Percentiles rank a stretch among this genome's conserved stretches.
phyloP scores from a whole-genome alignment of 92 coral and sea anemone species.

The Epizoanthus stellaris region DNA sequence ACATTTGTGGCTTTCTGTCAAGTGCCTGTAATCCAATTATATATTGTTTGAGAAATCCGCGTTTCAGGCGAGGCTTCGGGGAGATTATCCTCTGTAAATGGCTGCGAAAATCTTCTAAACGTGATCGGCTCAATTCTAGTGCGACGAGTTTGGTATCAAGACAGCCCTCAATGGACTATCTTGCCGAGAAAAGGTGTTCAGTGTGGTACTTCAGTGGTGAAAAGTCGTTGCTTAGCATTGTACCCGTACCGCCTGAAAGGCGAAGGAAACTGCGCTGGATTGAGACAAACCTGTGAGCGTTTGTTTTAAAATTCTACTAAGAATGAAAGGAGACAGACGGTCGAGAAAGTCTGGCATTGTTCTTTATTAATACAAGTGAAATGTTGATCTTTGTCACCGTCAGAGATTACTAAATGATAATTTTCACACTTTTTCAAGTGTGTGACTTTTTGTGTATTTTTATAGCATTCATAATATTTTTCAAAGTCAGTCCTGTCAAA shows the following conservation, averaged over 20 bases:
- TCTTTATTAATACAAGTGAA: neutral
- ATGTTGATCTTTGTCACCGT: too few species aligned
- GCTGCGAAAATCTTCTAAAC: conserved; percentile 39
- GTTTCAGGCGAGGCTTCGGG: conserved; percentile 78
- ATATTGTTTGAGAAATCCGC: conserved; percentile 71
- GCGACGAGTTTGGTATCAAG: conserved; percentile 16
- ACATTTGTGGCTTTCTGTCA: conserved; percentile 70
- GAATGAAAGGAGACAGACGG: neutral
- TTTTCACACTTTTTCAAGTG: conserved; percentile 11
- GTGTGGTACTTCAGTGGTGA: conserved; percentile 83
- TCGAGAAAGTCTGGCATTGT: neutral
- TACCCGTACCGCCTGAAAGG: conserved; percentile 63
- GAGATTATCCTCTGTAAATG: conserved; percentile 70
- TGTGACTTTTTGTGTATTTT: neutral
- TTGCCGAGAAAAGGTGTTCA: conserved; percentile 82
- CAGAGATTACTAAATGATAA: neutral
- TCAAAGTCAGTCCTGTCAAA: too few species aligned
- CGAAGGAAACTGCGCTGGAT: conserved; percentile 83
- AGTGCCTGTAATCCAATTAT: conserved; percentile 73
- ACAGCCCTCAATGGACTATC: conserved; percentile 63
- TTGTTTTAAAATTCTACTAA: neutral
- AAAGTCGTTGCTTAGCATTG: conserved; percentile 72
- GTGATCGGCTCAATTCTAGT: conserved; percentile 22
- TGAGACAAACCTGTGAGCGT: conserved; percentile 73
- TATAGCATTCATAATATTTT: neutral